These are phyloP conservation scores for Halesus radiatus DNA, from an alignment of 1,140 invertebrate genomes.

Conservation along the genomic window DNA sequence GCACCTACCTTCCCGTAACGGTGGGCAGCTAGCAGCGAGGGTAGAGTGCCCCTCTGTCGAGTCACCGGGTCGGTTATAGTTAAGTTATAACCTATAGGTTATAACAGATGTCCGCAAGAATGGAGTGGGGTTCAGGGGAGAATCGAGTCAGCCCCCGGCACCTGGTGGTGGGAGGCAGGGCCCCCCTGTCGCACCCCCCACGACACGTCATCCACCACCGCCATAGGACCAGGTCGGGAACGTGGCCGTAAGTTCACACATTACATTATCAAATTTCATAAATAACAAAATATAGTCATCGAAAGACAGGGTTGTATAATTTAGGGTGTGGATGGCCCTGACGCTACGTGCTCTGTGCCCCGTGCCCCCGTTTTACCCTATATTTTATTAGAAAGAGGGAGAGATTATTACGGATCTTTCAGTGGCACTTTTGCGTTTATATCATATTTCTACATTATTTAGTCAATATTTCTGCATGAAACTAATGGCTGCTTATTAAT, in stretches of 20 bases:
- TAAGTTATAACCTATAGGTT: too few species aligned
- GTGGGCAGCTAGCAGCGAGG: too few species aligned
- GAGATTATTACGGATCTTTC: not conserved
- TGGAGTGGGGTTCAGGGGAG: not conserved
- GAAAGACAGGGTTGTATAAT: not conserved
- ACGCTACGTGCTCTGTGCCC: too few species aligned
- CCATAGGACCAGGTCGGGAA: slow-evolving; percentile 69
- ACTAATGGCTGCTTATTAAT: too few species aligned
- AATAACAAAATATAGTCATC: not conserved
- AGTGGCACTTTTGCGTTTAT: not conserved
- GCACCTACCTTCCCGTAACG: too few species aligned
- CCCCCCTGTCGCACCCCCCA: slow-evolving; percentile 61
- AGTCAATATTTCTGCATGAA: not conserved
- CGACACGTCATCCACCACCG: slow-evolving; percentile 53
- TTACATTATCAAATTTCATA: not conserved
- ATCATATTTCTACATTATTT: not conserved
- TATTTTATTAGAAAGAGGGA: not conserved
- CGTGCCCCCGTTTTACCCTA: too few species aligned
- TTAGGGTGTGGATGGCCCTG: not conserved
- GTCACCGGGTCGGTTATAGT: too few species aligned
- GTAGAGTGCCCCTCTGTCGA: too few species aligned
- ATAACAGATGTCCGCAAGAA: too few species aligned
- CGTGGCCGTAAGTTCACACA: slow-evolving; percentile 73
- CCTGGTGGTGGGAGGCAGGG: too few species aligned
- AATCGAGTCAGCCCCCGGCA: too few species aligned